These are phyloP conservation scores for Malurus splendens DNA, from an alignment of 2,797 vertebrate species.

Conservation along the genomic window DNA sequence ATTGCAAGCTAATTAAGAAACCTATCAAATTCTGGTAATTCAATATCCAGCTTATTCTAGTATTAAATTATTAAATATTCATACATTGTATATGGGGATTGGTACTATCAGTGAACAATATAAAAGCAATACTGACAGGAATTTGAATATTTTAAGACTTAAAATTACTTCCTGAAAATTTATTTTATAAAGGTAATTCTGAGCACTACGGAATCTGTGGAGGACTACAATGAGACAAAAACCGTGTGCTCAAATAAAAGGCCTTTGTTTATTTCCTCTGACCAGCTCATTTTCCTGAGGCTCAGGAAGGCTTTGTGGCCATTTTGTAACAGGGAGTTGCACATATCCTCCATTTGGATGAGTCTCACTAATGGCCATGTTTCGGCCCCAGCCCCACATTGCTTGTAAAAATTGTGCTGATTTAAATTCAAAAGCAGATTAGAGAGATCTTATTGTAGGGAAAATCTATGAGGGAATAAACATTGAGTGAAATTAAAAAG, in stretches of 20 bases:
- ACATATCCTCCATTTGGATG: background rate
- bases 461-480: background rate
- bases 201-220: background rate
- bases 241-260: background rate
- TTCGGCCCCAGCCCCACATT: background rate
- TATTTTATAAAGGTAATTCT: background rate
- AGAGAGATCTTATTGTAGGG: background rate
- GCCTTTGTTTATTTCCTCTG: background rate
- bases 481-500: background rate
- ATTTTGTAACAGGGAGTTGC: background rate
- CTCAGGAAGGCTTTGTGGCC: background rate
- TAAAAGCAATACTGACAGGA: background rate
- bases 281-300: background rate
- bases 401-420: background rate
- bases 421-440: background rate
- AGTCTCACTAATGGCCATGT: background rate
- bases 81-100: background rate
- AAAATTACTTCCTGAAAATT: background rate
- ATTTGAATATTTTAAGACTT: background rate
- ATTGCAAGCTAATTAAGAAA: background rate
- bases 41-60: background rate
- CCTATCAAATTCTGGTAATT: background rate
- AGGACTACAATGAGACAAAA: background rate
- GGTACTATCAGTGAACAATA: background rate
- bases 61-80: constrained; percentile 1